Percentiles rank a stretch among this genome's conserved stretches.
Conservation (phyloP, 2,888 invertebrate species). For the Strigamia transsilvanica region DNA sequence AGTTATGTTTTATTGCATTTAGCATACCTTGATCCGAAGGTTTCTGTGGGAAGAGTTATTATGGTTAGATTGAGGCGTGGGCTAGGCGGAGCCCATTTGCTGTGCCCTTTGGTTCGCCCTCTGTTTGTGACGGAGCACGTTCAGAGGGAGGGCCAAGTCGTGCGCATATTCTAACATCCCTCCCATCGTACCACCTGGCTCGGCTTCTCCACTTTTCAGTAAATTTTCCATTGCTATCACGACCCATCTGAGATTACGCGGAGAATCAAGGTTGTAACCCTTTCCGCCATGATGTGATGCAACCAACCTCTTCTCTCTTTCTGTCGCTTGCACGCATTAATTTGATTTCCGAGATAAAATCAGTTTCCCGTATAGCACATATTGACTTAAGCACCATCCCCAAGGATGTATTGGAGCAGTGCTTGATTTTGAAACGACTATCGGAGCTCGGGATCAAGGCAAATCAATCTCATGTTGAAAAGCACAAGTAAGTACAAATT, state of each 20-base stretch:
- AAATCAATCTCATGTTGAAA: constrained; percentile 7
- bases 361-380: not conserved
- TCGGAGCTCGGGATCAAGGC: constrained; percentile 1
- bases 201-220: not conserved
- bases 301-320: not conserved
- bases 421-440: not conserved
- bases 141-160: not conserved
- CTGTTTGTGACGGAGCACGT: not conserved
- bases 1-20: not conserved
- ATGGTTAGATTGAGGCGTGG: not conserved
- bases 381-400: not conserved
- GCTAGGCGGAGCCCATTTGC: not conserved
- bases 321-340: not conserved
- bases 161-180: constrained; percentile 3
- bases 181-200: not conserved
- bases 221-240: not conserved
- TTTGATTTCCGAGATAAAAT: not conserved
- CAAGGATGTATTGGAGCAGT: not conserved
- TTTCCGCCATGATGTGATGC: not conserved
- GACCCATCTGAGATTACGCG: not conserved
- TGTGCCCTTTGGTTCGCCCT: constrained; percentile 2
- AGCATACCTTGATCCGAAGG: not conserved
- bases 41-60: not conserved
- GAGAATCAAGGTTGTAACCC: not conserved
- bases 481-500: constrained; percentile 3